These are phyloP conservation scores for Dipodomys ordii DNA, from an alignment of 2,113 vertebrate genomes.

Conservation along the genomic window DNA sequence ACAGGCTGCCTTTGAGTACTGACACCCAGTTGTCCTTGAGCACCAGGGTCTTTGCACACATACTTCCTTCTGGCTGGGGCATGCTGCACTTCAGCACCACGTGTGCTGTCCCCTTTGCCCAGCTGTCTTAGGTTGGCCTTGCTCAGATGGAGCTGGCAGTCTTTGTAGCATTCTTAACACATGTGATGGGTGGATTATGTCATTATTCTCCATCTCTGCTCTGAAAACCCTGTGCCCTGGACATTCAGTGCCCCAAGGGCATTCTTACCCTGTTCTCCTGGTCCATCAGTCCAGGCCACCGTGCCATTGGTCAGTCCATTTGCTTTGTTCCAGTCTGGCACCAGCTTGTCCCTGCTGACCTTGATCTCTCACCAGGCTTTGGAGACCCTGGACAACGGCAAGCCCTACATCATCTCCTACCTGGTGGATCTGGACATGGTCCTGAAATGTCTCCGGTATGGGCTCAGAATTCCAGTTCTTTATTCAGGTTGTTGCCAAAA, in stretches of 20 bases:
- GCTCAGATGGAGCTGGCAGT: neutral
- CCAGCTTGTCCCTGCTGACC: neutral
- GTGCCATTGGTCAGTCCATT: rapidly evolving
- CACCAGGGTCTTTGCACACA: neutral
- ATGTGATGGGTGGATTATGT: neutral
- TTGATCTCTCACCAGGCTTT: slow-evolving; percentile 87
- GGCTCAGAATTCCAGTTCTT: neutral
- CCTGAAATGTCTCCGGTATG: slow-evolving; percentile 93
- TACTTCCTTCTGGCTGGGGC: neutral
- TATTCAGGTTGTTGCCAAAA: neutral
- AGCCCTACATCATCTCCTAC: slow-evolving; percentile 93
- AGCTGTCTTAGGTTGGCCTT: neutral
- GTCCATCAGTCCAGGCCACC: neutral
- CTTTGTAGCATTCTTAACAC: neutral
- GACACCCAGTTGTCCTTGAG: neutral
- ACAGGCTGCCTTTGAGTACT: neutral
- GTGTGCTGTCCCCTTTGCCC: neutral
- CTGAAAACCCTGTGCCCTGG: neutral
- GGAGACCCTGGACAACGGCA: slow-evolving; percentile 98
- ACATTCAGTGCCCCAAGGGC: neutral
- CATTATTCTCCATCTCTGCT: neutral
- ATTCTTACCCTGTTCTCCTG: neutral
- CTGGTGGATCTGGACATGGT: slow-evolving; percentile 93
- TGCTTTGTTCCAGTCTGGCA: neutral
- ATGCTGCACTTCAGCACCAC: neutral